Evolutionary conservation across 2,888 invertebrate species (phyloP).

Genomic region (Tipula lateralis): DNA sequence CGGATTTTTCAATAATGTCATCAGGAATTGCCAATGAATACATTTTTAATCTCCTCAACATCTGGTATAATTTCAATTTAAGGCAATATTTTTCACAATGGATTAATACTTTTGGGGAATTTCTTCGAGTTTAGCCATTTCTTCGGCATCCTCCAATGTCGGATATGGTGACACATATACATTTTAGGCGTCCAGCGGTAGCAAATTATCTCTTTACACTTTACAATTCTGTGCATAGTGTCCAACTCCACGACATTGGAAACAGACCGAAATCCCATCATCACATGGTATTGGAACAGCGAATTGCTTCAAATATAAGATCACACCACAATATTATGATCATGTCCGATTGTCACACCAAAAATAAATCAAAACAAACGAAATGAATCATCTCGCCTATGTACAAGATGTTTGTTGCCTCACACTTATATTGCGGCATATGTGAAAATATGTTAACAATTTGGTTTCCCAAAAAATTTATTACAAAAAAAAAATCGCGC

Average conservation of each 20-base stretch:
- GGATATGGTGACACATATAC: conserved; percentile 64
- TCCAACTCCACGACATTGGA: conserved; percentile 77
- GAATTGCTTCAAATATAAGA: too few species aligned
- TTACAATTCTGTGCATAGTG: conserved; percentile 72
- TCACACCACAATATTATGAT: too few species aligned
- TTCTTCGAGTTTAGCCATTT: conserved; percentile 54
- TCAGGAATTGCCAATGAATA: conserved; percentile 47
- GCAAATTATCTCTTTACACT: conserved; percentile 56
- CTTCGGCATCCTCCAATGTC: conserved; percentile 73
- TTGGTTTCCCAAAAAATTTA: background rate
- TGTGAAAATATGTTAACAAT: background rate
- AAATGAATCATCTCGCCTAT: too few species aligned
- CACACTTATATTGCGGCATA: background rate
- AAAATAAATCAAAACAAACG: background rate
- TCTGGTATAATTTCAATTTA: conserved; percentile 31
- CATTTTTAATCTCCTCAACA: background rate
- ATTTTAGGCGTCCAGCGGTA: conserved; percentile 57
- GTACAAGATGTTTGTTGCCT: background rate
- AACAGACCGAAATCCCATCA: conserved; percentile 66
- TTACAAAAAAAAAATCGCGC: background rate
- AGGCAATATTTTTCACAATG: background rate
- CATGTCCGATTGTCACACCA: background rate
- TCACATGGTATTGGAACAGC: too few species aligned
- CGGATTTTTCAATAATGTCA: conserved; percentile 44
- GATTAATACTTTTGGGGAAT: background rate